A percentile compares a stretch with the other conserved stretches of the same genome.
Conservation (phyloP, 92 coral and sea anemone species). For the Virgularia gustaviana region DNA sequence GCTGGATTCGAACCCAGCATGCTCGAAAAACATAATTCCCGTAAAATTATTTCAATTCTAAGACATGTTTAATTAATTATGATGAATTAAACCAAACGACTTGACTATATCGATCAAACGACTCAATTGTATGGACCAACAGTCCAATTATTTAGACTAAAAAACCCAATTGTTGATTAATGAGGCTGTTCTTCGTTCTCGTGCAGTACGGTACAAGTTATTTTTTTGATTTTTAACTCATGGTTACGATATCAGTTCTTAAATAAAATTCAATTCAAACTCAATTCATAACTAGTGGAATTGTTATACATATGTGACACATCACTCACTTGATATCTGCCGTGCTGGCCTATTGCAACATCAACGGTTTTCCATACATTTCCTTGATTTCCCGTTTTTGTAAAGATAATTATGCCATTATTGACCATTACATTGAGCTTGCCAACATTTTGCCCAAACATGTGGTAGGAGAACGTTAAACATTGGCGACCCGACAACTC, state of each 20-base stretch:
- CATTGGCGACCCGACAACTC: constrained; percentile 1
- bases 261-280: too few species aligned
- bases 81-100: neutral
- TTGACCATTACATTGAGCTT: neutral
- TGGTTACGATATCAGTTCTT: too few species aligned
- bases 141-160: neutral
- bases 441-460: constrained; percentile 8
- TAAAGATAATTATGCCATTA: neutral
- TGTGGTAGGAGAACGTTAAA: constrained; percentile 20
- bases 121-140: neutral
- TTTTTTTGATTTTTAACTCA: too few species aligned
- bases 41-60: too few species aligned
- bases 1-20: too few species aligned
- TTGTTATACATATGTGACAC: too few species aligned
- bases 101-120: neutral
- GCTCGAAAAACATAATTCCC: too few species aligned
- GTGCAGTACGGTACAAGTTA: too few species aligned
- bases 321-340: neutral
- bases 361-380: constrained; percentile 4
- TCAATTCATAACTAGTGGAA: too few species aligned
- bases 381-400: constrained; percentile 8
- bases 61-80: too few species aligned
- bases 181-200: too few species aligned
- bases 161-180: too few species aligned
- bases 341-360: neutral